Percentiles rank a stretch among this genome's conserved stretches.
Conservation (phyloP, 2,888 invertebrate genomes). For the Stratiomys singularior region DNA sequence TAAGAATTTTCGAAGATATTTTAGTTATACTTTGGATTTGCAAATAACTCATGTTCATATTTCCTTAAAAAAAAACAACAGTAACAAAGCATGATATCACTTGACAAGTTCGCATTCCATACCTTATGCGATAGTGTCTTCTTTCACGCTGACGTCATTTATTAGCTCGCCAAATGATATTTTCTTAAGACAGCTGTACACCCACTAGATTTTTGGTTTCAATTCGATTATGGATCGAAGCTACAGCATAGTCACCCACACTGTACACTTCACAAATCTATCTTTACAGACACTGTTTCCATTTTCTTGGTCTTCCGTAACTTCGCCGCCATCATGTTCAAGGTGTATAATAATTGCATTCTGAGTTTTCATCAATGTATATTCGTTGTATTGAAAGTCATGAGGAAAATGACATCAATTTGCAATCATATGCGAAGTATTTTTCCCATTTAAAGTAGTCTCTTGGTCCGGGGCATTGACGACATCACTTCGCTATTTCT, state of each 20-base stretch:
- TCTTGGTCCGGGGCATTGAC: constrained; percentile 9
- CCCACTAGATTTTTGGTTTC: neutral
- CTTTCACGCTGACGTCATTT: neutral
- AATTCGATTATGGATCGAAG: neutral
- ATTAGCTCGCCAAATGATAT: neutral
- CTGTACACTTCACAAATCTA: neutral
- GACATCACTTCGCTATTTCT: constrained; percentile 40
- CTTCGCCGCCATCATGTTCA: neutral
- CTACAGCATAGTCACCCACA: neutral
- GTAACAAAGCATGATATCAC: too few species aligned
- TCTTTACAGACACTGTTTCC: neutral
- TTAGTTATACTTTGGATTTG: too few species aligned
- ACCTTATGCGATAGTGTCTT: neutral
- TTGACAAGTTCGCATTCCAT: too few species aligned
- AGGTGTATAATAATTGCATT: neutral
- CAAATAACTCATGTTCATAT: too few species aligned
- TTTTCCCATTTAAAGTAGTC: constrained; percentile 37
- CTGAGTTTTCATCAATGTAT: neutral
- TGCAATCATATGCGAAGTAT: constrained; percentile 6
- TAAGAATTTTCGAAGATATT: too few species aligned
- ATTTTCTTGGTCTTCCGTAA: neutral
- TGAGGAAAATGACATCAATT: constrained; percentile 14
- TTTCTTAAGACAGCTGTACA: neutral
- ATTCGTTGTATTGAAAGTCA: neutral
- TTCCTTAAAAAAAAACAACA: too few species aligned